phyloP scores from a whole-genome alignment of 2,113 vertebrate species.

The Dendropsophus ebraccatus region DNA sequence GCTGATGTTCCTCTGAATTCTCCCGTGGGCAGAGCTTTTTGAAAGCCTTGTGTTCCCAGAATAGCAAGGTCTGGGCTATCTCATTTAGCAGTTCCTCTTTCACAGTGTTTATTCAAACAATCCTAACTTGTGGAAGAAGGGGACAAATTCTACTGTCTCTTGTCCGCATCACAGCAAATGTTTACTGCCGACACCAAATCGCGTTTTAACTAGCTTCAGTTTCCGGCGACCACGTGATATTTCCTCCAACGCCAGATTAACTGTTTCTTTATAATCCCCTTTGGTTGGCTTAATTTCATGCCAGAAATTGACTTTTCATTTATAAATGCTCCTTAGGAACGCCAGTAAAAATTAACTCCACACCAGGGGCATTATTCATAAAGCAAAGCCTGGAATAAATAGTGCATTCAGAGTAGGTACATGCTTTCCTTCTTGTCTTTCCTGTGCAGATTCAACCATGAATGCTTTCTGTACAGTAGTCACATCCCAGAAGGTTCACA shows the following conservation, averaged over 20 bases:
- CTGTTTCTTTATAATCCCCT: slow-evolving; percentile 75
- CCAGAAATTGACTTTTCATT: slow-evolving; percentile 81
- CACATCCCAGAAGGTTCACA: slow-evolving; percentile 73
- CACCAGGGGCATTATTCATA: slow-evolving; percentile 84
- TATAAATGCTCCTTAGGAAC: slow-evolving; percentile 74
- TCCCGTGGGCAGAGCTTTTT: slow-evolving; percentile 74
- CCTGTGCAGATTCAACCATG: slow-evolving; percentile 72
- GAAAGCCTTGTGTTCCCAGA: slow-evolving; percentile 63
- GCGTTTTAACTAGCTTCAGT: neutral
- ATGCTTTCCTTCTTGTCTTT: slow-evolving; percentile 58
- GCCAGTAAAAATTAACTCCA: slow-evolving; percentile 75
- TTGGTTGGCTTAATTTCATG: slow-evolving; percentile 81
- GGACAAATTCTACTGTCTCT: slow-evolving; percentile 76
- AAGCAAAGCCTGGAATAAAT: slow-evolving; percentile 79
- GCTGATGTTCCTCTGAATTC: slow-evolving; percentile 82
- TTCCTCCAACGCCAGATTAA: slow-evolving; percentile 59
- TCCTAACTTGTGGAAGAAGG: slow-evolving; percentile 75
- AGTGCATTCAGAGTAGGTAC: slow-evolving; percentile 70
- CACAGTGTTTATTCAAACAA: slow-evolving; percentile 79
- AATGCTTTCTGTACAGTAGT: slow-evolving; percentile 71
- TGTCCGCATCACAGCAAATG: slow-evolving; percentile 86
- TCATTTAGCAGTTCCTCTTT: slow-evolving; percentile 76
- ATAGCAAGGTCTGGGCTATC: slow-evolving; percentile 64
- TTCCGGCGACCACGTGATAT: slow-evolving; percentile 57
- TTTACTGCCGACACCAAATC: slow-evolving; percentile 76